Evolutionary conservation across 2,797 vertebrate genomes (phyloP), one percentile per base, ranked within the genome.

Genomic region (Schizopygopsis pylzovi): DNA sequence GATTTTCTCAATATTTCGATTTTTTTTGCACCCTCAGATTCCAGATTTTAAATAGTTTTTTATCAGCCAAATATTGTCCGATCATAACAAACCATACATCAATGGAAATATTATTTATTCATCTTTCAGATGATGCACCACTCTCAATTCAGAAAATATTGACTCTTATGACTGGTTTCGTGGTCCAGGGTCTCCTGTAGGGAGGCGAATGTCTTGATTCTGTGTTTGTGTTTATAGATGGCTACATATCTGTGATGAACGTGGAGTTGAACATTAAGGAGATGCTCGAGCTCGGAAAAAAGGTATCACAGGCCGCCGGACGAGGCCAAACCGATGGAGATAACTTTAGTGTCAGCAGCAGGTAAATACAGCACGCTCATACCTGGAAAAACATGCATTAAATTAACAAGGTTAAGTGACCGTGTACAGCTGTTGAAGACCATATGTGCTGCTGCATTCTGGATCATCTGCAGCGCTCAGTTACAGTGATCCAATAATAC

Each of bases 251-350:
- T 2, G 91, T 93, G 85, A 94, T 93, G 92, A 93, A 94, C 59
- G 92, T 96, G 59, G 94, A 96, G 82, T 78, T 94, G 15, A 94
- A 93, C 11, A 93, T 93, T 37, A 93, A 95, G 88, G 95, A 95
- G 90, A 95, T 96, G 93, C 33, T 94, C 89, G 90, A 94, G 71
- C 91, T 93, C 3, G 93, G 91, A n/a, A 95, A 95, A 87, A 95
- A 93, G 81, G 95, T 94, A 2, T 90, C 91, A 0, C 94, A 95
- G 83, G 92, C 93, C 8, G 90, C 92, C 1, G 94, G 94, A 43
- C 91, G 92, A 86, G 93, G 91, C 76, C 83, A 86, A 9, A 91
- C 90, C 43, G 95, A 96, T 6, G 92, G 54, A 9, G 96, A 96
- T 52, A 94, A 92, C 54, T 73, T 93, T 86, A 95, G 95, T 67